phyloP scores from a whole-genome alignment of 2,113 vertebrate species.

The Coryphaenoides rupestris region DNA sequence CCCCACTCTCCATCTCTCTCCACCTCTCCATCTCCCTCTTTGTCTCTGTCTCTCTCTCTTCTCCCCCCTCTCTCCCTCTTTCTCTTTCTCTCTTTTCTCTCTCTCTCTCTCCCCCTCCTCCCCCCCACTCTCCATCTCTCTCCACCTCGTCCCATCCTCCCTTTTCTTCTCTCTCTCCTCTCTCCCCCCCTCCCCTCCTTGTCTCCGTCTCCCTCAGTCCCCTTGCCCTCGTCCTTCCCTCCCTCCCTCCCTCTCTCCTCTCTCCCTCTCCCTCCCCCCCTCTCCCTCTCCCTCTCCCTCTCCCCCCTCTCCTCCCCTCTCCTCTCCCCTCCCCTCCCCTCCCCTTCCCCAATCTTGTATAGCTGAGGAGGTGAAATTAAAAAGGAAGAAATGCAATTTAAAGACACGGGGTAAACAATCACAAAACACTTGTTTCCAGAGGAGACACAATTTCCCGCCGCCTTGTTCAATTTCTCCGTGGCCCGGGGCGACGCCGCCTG shows the following conservation, averaged over 20 bases:
- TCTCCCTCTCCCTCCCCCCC: background rate
- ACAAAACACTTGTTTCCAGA: constrained; percentile 80
- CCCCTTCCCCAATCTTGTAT: constrained; percentile 42
- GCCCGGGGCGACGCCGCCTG: constrained; percentile 71
- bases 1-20: too few relatives aligned
- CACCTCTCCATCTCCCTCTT: too few relatives aligned
- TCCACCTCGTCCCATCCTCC: background rate
- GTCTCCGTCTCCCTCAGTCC: constrained; percentile 10
- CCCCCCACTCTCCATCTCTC: too few relatives aligned
- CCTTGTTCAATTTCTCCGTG: constrained; percentile 82
- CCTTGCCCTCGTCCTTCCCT: too few relatives aligned
- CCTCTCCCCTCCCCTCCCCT: constrained; percentile 1
- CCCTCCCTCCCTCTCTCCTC: too few relatives aligned
- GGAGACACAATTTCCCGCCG: constrained; percentile 79
- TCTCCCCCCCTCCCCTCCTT: background rate
- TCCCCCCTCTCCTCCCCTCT: constrained; percentile 18
- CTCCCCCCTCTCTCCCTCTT: too few relatives aligned
- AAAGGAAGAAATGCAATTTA: constrained; percentile 91
- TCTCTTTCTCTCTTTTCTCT: too few relatives aligned
- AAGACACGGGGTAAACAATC: constrained; percentile 85
- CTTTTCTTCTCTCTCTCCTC: constrained; percentile 16
- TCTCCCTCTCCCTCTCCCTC: constrained; percentile 1
- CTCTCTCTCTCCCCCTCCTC: too few relatives aligned
- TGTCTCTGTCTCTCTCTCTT: too few relatives aligned
- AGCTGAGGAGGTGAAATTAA: constrained; percentile 76